Percentiles rank a stretch among this genome's conserved stretches.
phyloP scores from a whole-genome alignment of 2,888 invertebrate genomes.

The Scaptodrosophila latifasciaeformis region DNA sequence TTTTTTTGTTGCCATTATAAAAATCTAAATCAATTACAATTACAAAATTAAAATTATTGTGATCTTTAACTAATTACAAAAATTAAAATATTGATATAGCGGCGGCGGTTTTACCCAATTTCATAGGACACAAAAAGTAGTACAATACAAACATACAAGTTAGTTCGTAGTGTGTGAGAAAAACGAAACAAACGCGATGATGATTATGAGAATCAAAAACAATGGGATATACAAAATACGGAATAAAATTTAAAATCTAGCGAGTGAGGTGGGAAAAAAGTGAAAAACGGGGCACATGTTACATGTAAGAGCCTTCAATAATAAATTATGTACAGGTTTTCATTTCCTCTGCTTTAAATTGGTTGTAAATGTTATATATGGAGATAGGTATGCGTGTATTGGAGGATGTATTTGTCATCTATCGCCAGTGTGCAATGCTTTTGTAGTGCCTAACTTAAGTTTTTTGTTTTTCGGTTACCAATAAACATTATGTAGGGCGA shows the following conservation, averaged over 20 bases:
- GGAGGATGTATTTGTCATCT: not conserved
- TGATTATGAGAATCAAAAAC: not conserved
- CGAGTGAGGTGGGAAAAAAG: too few species aligned
- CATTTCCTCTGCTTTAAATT: slow-evolving; percentile 3
- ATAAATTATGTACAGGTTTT: slow-evolving; percentile 59
- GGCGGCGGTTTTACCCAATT: too few species aligned
- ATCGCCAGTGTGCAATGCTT: not conserved
- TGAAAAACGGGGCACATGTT: too few species aligned
- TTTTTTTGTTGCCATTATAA: slow-evolving; percentile 24
- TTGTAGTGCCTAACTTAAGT: not conserved
- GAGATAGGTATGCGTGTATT: not conserved
- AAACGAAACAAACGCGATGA: not conserved
- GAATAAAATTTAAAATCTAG: not conserved
- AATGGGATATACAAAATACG: not conserved
- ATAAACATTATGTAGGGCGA: not conserved
- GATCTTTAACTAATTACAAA: slow-evolving; percentile 60
- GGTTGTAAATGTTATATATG: slow-evolving; percentile 10
- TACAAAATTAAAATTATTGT: slow-evolving; percentile 40
- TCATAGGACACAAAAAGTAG: slow-evolving; percentile 40
- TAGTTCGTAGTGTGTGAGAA: slow-evolving; percentile 13
- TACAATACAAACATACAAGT: slow-evolving; percentile 41
- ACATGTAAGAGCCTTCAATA: too few species aligned
- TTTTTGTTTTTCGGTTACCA: slow-evolving; percentile 25
- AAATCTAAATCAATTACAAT: too few species aligned
- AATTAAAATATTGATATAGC: slow-evolving; percentile 46